Evolutionary conservation across 2,888 invertebrate genomes (phyloP), one percentile per base, ranked within the genome.

Genomic region (Aproaerema taeniolella): DNA sequence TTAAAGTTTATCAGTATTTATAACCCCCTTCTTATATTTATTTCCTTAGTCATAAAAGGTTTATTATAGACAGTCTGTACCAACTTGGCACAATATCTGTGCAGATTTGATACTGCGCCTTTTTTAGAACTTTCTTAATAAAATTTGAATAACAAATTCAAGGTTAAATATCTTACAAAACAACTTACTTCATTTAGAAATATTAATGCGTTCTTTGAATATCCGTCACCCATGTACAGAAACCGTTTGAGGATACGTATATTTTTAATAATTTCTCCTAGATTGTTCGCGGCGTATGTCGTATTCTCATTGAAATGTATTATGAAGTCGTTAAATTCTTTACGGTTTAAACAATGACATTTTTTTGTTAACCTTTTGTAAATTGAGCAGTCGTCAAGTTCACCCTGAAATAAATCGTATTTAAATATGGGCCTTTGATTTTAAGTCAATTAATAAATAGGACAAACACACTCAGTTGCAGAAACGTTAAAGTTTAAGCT

Each of bases 231-330:
- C 64, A 85, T 79, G 40, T 79, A 83, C 2, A 85, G 44, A 60
- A 85, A 83, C 56, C 72, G 81, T 52, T 81, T 83, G 2, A 85
- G 36, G 39, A 80, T 78, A 1, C 69, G 62, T 53, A 82, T 54
- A 48, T 85, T 85, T 52, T 85, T 83, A 39, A 85, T 79, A 16
- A 85, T 62, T 58, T 83, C 80, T 2, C 83, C 83, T 14, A 62
- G 43, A n/a, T 55, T 59, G 40, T 52, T 78, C 1, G 77, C 78
- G 17, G 58, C 58, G 44, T 68, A 76, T 39, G 71, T 77, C 0
- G 67, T 67, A 7, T 70, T 57, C 46, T 82, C 83, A 43, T 82
- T 83, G 41, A 85, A 85, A 46, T 79, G 77, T 46, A 85, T 78
- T 0, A 79, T 54, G 15, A 85, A 75, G 48, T 85, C 82, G 34